Conservation (phyloP, 2,797 vertebrate species). For the Odontamblyopus lacepedii region DNA sequence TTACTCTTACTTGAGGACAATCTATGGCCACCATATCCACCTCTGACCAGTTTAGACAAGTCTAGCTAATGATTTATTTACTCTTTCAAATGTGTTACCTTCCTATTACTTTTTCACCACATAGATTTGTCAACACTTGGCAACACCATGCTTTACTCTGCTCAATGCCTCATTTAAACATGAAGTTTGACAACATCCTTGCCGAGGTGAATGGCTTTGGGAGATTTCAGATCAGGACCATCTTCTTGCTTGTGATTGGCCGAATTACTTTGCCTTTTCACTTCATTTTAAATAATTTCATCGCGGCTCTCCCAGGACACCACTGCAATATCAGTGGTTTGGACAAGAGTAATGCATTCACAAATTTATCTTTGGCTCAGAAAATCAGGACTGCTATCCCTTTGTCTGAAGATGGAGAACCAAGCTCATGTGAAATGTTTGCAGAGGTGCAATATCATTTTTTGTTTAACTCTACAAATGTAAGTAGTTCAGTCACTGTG, state of each 20-base stretch:
- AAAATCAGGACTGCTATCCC: constrained; percentile 80
- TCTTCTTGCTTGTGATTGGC: constrained; percentile 72
- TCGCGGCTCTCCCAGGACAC: constrained; percentile 80
- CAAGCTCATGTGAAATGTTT: constrained; percentile 85
- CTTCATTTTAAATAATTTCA: constrained; percentile 85
- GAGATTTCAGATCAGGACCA: constrained; percentile 76
- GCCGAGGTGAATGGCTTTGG: constrained; percentile 81
- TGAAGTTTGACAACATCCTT: constrained; percentile 86
- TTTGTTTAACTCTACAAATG: constrained; percentile 61
- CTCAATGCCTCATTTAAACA: constrained; percentile 42
- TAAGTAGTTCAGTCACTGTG: constrained; percentile 26
- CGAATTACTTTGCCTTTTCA: constrained; percentile 81
- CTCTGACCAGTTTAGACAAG: background rate
- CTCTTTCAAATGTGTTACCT: constrained; percentile 11
- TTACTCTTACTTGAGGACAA: too few relatives aligned
- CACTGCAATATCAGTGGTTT: constrained; percentile 78
- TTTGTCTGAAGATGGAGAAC: constrained; percentile 73
- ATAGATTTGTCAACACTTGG: background rate
- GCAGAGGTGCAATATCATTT: constrained; percentile 71
- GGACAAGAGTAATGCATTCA: constrained; percentile 56
- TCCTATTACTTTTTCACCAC: background rate
- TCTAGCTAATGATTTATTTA: constrained; percentile 33
- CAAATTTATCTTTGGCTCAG: constrained; percentile 78
- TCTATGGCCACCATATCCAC: too few relatives aligned
- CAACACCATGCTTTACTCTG: background rate